Evolutionary conservation across 2,888 invertebrate species (phyloP).

Genomic region (Chloroclysta siterata): DNA sequence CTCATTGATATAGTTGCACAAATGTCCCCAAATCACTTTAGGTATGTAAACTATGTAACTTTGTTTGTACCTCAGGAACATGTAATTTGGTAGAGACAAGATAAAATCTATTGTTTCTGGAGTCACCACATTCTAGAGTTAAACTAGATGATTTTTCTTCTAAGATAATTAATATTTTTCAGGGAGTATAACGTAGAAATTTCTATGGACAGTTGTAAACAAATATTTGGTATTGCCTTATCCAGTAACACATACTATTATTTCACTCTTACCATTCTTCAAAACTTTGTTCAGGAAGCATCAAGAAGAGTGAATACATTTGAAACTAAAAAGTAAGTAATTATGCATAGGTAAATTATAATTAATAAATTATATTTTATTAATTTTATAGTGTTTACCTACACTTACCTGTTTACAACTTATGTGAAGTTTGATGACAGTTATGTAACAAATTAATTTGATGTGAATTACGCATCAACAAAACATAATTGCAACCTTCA

Average conservation of each 20-base stretch:
- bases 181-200: constrained; percentile 52
- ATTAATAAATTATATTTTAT: too few relatives aligned
- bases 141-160: background rate
- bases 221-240: constrained; percentile 55
- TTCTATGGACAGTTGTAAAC: constrained; percentile 50
- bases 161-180: constrained; percentile 21
- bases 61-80: too few relatives aligned
- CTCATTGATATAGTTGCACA: constrained; percentile 15
- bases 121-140: background rate
- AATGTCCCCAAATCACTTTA: constrained; percentile 19
- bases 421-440: too few relatives aligned
- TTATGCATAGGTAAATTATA: background rate
- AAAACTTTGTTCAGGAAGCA: constrained; percentile 48
- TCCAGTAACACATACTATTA: constrained; percentile 53
- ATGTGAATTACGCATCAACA: too few relatives aligned
- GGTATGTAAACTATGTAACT: constrained; percentile 8
- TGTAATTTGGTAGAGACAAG: too few relatives aligned
- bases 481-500: too few relatives aligned
- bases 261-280: constrained; percentile 60
- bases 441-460: too few relatives aligned
- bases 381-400: too few relatives aligned
- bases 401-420: too few relatives aligned
- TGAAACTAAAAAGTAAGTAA: constrained; percentile 35
- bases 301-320: constrained; percentile 40
- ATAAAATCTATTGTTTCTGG: too few relatives aligned